phyloP scores from a whole-genome alignment of 2,888 invertebrate species.

The Thecophora atra region DNA sequence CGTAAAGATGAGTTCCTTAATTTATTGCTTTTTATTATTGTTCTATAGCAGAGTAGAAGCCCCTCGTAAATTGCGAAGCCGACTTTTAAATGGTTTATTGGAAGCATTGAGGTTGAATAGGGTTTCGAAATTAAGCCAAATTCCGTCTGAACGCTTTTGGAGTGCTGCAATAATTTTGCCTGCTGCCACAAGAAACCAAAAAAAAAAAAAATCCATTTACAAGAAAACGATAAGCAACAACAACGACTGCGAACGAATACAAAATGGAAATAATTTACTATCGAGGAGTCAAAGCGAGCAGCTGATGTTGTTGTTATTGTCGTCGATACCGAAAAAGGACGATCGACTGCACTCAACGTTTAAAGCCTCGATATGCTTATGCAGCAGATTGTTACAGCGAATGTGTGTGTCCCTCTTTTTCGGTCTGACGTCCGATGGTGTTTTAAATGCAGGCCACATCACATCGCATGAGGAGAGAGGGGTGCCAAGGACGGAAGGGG shows the following conservation, averaged over 20 bases:
- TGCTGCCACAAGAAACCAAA: not conserved
- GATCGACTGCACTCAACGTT: not conserved
- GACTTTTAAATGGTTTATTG: not conserved
- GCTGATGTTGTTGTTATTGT: not conserved
- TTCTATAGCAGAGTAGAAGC: no score
- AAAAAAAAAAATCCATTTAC: not conserved
- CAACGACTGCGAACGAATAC: not conserved
- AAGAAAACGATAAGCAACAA: not conserved
- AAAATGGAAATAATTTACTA: not conserved
- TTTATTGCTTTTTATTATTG: no score
- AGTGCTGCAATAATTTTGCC: slow-evolving; percentile 4
- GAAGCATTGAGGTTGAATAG: not conserved
- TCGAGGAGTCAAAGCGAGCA: not conserved
- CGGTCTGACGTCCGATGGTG: not conserved
- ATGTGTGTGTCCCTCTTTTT: slow-evolving; percentile 22
- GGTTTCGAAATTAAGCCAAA: slow-evolving; percentile 9
- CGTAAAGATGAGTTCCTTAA: no score
- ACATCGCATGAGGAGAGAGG: not conserved
- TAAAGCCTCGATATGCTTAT: slow-evolving; percentile 43
- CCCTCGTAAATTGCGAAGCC: not conserved
- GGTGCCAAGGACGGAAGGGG: not conserved
- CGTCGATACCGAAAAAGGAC: not conserved
- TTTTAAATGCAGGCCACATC: not conserved
- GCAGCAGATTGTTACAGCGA: slow-evolving; percentile 33
- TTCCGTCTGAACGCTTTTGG: not conserved